Conservation (phyloP, 2,888 invertebrate species). For the Amiota communis region DNA sequence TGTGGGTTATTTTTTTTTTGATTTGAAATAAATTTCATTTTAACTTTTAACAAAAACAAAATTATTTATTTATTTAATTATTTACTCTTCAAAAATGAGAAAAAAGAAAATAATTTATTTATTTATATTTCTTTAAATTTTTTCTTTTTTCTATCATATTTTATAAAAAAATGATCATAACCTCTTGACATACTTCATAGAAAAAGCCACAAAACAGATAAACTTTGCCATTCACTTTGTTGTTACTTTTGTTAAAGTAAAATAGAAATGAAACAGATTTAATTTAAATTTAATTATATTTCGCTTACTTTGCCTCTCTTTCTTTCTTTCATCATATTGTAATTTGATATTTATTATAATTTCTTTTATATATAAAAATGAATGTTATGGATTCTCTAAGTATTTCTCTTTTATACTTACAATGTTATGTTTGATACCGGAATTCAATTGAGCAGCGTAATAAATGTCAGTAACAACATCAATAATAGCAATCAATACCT, state of each 20-base stretch:
- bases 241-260: neutral
- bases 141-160: neutral
- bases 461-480: neutral
- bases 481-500: neutral
- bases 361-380: neutral
- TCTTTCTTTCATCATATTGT: neutral
- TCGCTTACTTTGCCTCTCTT: neutral
- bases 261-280: neutral
- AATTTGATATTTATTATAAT: conserved; percentile 3
- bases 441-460: neutral
- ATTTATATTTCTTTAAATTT: neutral
- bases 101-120: neutral
- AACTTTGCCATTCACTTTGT: conserved; percentile 18
- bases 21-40: too few species aligned
- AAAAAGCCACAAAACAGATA: neutral
- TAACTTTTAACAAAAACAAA: too few species aligned
- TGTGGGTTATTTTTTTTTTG: too few species aligned
- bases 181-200: neutral
- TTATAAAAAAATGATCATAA: neutral
- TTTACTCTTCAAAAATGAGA: neutral
- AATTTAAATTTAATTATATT: conserved; percentile 11
- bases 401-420: too few species aligned
- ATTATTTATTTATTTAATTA: neutral
- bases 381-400: neutral
- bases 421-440: neutral